Evolutionary conservation across 2,888 invertebrate genomes (phyloP).

Genomic region (Pammene fasciana): DNA sequence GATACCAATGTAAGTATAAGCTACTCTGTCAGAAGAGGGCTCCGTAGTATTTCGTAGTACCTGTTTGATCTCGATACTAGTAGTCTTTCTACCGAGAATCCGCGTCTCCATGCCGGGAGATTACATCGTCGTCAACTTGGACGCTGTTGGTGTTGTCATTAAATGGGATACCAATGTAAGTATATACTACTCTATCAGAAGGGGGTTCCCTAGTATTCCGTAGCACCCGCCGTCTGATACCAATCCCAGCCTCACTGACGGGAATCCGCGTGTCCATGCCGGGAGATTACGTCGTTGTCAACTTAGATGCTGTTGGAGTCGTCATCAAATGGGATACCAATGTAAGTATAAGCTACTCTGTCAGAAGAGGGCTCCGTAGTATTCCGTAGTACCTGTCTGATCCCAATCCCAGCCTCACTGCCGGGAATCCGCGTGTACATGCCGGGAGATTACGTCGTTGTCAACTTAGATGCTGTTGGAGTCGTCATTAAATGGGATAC

Average conservation of each 20-base stretch:
- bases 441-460: constrained; percentile 86
- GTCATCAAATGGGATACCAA: constrained; percentile 91
- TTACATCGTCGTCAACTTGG: constrained; percentile 86
- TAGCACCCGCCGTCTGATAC: constrained; percentile 81
- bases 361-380: constrained; percentile 83
- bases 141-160: constrained; percentile 86
- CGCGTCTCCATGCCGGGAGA: constrained; percentile 88
- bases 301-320: constrained; percentile 86
- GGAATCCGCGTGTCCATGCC: constrained; percentile 89
- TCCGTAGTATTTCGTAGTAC: constrained; percentile 81
- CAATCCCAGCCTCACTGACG: constrained; percentile 88
- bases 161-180: constrained; percentile 90
- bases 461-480: constrained; percentile 87
- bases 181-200: no score
- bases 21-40: constrained; percentile 84
- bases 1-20: constrained; percentile 85
- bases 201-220: constrained; percentile 81
- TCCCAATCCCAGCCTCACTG: constrained; percentile 88
- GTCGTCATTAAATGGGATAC: constrained; percentile 91
- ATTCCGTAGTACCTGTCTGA: constrained; percentile 78
- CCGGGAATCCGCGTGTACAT: constrained; percentile 89
- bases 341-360: constrained; percentile 76
- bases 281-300: constrained; percentile 87
- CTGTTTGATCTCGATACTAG: constrained; percentile 85
- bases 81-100: constrained; percentile 88